Conservation (phyloP, 2,888 invertebrate genomes). For the Zootermopsis nevadensis region DNA sequence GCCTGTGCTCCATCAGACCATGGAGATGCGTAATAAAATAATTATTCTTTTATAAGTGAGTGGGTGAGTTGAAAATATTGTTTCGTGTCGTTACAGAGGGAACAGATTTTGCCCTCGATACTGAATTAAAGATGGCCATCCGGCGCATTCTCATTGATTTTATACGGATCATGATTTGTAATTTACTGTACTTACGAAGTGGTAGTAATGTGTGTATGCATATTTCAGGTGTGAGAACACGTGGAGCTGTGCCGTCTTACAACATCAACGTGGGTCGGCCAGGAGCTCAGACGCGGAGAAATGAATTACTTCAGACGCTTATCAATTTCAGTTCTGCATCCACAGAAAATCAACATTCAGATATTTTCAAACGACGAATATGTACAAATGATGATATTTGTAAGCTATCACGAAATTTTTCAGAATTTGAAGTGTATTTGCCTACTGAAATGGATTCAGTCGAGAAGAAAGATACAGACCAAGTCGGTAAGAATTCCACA, state of each 20-base stretch:
- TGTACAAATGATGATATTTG: not conserved
- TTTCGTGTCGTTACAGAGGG: too few species aligned
- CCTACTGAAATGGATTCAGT: not conserved
- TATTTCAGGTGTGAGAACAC: constrained; percentile 40
- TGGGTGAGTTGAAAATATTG: too few species aligned
- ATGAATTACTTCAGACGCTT: constrained; percentile 20
- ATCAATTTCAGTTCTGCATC: constrained; percentile 3
- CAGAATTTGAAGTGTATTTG: not conserved
- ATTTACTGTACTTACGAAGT: too few species aligned
- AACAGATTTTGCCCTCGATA: too few species aligned
- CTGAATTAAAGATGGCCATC: too few species aligned
- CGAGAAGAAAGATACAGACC: constrained; percentile 14
- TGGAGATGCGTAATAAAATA: too few species aligned
- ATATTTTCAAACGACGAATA: constrained; percentile 2
- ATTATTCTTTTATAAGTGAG: too few species aligned
- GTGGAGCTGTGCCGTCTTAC: constrained; percentile 22
- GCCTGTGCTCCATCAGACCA: too few species aligned
- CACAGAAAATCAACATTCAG: constrained; percentile 28
- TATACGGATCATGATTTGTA: too few species aligned
- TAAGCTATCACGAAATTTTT: not conserved
- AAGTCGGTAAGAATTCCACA: not conserved
- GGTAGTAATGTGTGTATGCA: not conserved
- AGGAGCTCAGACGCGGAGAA: constrained; percentile 1
- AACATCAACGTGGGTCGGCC: constrained; percentile 27
- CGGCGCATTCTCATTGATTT: too few species aligned